Percentiles rank a stretch among this genome's conserved stretches.
These are phyloP conservation scores for Lonchura striata DNA, from an alignment of 2,113 vertebrate genomes.

Conservation along the genomic window DNA sequence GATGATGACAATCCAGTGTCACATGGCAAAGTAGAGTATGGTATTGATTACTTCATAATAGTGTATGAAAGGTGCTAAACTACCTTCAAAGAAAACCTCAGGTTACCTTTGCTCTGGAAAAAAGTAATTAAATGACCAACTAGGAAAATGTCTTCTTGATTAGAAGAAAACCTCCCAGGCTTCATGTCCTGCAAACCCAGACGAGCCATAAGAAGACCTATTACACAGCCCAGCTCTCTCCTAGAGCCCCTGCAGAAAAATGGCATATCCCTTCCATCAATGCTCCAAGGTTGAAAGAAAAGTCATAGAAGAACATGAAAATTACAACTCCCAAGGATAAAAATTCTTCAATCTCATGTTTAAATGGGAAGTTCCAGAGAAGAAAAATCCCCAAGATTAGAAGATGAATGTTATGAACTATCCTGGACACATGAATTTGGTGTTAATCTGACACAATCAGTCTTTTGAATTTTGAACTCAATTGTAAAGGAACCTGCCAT, in stretches of 20 bases:
- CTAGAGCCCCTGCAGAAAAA: neutral
- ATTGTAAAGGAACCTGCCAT: neutral
- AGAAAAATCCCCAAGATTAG: accelerated
- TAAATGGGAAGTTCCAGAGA: neutral
- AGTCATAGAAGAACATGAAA: neutral
- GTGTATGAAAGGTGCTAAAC: neutral
- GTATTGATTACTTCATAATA: neutral
- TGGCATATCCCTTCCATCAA: neutral
- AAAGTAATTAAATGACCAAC: neutral
- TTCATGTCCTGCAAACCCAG: neutral
- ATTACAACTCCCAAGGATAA: neutral
- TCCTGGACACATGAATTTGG: neutral
- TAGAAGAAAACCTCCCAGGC: neutral
- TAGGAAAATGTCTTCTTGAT: neutral
- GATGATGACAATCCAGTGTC: neutral
- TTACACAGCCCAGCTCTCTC: neutral
- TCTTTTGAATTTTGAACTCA: neutral
- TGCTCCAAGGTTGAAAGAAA: neutral
- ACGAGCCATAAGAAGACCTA: accelerated
- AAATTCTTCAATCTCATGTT: neutral
- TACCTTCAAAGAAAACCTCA: neutral
- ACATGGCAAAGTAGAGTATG: neutral
- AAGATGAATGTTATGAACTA: neutral
- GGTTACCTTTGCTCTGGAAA: neutral
- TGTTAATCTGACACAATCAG: neutral